These are phyloP conservation scores for Eupithecia vulgata DNA, from an alignment of 2,888 invertebrate species.

Conservation along the genomic window DNA sequence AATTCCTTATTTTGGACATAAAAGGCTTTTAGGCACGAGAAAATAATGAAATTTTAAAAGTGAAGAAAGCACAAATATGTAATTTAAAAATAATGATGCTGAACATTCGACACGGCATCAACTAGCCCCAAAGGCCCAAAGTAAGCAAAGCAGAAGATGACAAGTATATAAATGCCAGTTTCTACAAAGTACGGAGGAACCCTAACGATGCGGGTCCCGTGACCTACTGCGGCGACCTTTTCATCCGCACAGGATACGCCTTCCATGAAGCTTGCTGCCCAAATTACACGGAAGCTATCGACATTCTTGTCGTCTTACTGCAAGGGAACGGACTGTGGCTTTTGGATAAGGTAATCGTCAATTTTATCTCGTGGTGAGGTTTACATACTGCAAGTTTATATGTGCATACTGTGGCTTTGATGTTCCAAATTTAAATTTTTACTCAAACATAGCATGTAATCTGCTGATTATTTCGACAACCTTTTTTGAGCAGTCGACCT, in stretches of 20 bases:
- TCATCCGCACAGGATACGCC: conserved; percentile 28
- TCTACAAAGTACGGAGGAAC: conserved; percentile 4
- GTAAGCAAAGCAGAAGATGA: neutral
- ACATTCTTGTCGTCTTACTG: conserved; percentile 11
- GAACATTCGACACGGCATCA: neutral
- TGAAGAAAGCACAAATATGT: neutral
- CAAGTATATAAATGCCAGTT: neutral
- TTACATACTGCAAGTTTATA: neutral
- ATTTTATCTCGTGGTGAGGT: neutral
- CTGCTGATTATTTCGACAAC: no score
- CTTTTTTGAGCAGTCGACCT: no score
- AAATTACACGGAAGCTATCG: conserved; percentile 27
- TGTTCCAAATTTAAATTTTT: neutral
- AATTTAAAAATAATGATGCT: neutral
- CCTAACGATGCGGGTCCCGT: conserved; percentile 21
- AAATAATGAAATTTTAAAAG: no score
- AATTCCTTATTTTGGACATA: neutral
- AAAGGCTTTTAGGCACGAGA: neutral
- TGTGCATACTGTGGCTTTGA: neutral
- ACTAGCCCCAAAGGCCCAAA: neutral
- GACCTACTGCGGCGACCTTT: conserved; percentile 34
- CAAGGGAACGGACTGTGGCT: neutral
- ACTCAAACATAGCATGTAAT: no score
- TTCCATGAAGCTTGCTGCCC: conserved; percentile 33
- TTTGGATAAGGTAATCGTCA: neutral